Conservation (phyloP, 1,140 invertebrate genomes). For the Cydia splendana region DNA sequence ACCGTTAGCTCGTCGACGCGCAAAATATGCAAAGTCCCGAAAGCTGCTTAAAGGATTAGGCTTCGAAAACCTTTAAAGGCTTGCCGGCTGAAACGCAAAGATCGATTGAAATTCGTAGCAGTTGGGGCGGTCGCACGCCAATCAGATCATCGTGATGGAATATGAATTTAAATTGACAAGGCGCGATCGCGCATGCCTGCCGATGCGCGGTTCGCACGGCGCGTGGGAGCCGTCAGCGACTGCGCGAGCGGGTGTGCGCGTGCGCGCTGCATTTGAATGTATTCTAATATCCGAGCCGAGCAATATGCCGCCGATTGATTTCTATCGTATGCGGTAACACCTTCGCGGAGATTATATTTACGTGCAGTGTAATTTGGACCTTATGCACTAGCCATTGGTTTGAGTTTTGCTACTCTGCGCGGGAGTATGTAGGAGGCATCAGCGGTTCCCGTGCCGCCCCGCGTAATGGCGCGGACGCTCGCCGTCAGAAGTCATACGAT, state of each 20-base stretch:
- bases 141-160: conserved; percentile 22
- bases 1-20: conserved; percentile 41
- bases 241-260: background rate
- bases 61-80: conserved; percentile 7
- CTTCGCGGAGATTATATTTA: conserved; percentile 15
- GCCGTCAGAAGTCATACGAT: conserved; percentile 23
- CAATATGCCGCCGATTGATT: conserved; percentile 20
- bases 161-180: conserved; percentile 17
- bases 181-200: conserved; percentile 14
- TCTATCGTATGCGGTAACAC: conserved; percentile 22
- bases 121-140: conserved; percentile 5
- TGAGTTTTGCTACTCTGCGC: background rate
- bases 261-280: conserved; percentile 30
- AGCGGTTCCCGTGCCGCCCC: conserved; percentile 17
- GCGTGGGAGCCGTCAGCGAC: conserved; percentile 21
- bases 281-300: conserved; percentile 22
- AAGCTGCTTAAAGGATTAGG: conserved; percentile 19
- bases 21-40: conserved; percentile 16
- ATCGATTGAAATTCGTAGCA: conserved; percentile 16
- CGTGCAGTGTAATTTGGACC: background rate
- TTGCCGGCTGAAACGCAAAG: background rate
- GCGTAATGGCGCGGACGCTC: conserved; percentile 21
- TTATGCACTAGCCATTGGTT: background rate
- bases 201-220: conserved; percentile 20
- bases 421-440: conserved; percentile 7